Evolutionary conservation across 1,140 invertebrate species (phyloP).

Genomic region (Leptopilina clavipes): DNA sequence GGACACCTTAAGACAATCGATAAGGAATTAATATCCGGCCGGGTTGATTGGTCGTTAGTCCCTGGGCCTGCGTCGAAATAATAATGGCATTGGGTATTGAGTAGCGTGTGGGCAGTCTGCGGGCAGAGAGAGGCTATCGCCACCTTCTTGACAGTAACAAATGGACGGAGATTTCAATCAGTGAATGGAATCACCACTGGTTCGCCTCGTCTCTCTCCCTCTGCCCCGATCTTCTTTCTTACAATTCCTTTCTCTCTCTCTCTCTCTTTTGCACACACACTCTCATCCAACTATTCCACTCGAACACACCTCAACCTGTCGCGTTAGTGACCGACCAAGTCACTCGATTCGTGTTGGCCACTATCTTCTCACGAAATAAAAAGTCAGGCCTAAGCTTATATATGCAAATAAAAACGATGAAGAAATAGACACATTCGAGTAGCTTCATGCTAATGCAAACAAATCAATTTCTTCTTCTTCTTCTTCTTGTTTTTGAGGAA

Average conservation of each 20-base stretch:
- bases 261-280: conserved; percentile 37
- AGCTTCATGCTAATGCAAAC: not conserved
- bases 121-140: conserved; percentile 73
- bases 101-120: conserved; percentile 65
- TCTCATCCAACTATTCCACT: conserved; percentile 52
- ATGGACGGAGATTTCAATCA: conserved; percentile 79
- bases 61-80: conserved; percentile 65
- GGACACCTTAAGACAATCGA: conserved; percentile 67
- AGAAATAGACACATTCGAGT: conserved; percentile 31
- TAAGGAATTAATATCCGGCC: conserved; percentile 72
- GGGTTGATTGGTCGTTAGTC: conserved; percentile 71
- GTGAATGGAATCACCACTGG: conserved; percentile 75
- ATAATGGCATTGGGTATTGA: conserved; percentile 68
- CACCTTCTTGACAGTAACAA: conserved; percentile 80
- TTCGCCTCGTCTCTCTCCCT: conserved; percentile 54
- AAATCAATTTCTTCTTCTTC: not conserved
- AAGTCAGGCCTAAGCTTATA: conserved; percentile 17
- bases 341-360: conserved; percentile 54
- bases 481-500: not conserved
- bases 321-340: conserved; percentile 61
- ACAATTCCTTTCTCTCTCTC: too few relatives aligned
- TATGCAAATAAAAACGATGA: conserved; percentile 30
- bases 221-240: not conserved
- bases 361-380: conserved; percentile 42
- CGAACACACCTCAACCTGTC: conserved; percentile 69